Evolutionary conservation across 1,140 invertebrate genomes (phyloP), one percentile per base, ranked within the genome.

Genomic region (Leptinotarsa defecta): DNA sequence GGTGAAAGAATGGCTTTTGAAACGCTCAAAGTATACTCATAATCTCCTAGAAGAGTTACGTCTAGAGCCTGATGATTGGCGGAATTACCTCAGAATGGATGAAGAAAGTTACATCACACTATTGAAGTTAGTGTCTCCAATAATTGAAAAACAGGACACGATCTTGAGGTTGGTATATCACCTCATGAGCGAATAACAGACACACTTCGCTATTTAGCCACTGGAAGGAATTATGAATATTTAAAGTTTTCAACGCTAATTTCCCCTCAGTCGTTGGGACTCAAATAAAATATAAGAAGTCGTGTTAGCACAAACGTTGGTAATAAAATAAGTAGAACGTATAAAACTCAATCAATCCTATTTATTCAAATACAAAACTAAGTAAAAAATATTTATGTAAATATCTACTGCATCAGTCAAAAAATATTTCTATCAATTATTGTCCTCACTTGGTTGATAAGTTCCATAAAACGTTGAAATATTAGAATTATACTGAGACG

Each of bases 31-130:
- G 24, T 3, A 27, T 27, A 27, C 24, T 27, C 24, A 27, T 27
- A 27, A 27, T 27, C 27, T 27, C 5, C 27, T 81, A 75, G 79
- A 75, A 71, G 74, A 81, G 48, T 80, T 80, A 67, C 75, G 78
- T 71, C 74, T 80, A 20, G 72, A 72, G 27, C 77, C 76, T 52
- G 49, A 76, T 67, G 77, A 80, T 79, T 79, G 73, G 68, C 57
- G 67, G 61, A 79, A 80, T 69, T 81, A 80, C 71, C 52, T 75
- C 19, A 69, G 57, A 71, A 77, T 75, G 52, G 68, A 77, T 65
- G 22, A 77, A 71, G 74, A 70, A 15, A 77, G 15, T 8, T 77
- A 77, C 64, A 22, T 75, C 22, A 62, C 8, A 48, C 49, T 75
- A 68, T 68, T 68, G 48, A 27, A 20, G 13, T 19, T 68, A 68